Base-by-base conservation (phyloP, 2,797 vertebrate genomes). In the Steatocranus sp. region DNA sequence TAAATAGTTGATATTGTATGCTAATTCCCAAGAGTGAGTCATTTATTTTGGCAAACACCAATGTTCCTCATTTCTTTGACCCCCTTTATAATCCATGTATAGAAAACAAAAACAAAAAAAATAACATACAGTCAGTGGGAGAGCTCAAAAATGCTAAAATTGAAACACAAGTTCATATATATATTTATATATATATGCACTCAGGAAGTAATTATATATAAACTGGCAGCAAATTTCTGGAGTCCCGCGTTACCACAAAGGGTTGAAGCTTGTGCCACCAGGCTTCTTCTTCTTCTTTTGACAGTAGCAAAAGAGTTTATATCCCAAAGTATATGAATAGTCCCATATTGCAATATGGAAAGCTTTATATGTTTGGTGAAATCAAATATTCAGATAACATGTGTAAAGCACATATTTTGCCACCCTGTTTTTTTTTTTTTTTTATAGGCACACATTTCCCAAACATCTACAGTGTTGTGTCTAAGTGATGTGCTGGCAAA, bases 391-490 rank as follows among this genome's bases (percentile, higher is more conserved):
- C 82, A 87, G 88, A 92, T 94, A 91, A 93, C 94, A 92, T 75
- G 88, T 93, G 93, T 95, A 93, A 94, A 95, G 93, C 93, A 94
- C 94, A 92, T 86, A 79, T 86, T 91, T 87, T 87, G 93, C 93
- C 93, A 94, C 94, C 94, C 93, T 93, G 93, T 95, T 92, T 91
- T 89, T 54, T 49, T 95, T 95, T n/a, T n/a, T 92, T 96, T 94
- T 95, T 81, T 92, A 93, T 94, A 97, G 97, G 97, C 95, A 97
- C 96, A 94, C 96, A 94, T 97, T 96, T 96, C 96, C 92, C 94
- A 95, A 86, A 97, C 96, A 96, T 99, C 99, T 99, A 99, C 99
- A 99, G 99, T 99, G 98, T 98, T 97, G 98, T 99, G 99, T 99
- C 98, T 98, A 98, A 97, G 96, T 97, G 95, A 97, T 98, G 97